Percentiles rank a stretch among this genome's conserved stretches.
Evolutionary conservation across 2,888 invertebrate genomes (phyloP).

Genomic region (Deilephila elpenor): DNA sequence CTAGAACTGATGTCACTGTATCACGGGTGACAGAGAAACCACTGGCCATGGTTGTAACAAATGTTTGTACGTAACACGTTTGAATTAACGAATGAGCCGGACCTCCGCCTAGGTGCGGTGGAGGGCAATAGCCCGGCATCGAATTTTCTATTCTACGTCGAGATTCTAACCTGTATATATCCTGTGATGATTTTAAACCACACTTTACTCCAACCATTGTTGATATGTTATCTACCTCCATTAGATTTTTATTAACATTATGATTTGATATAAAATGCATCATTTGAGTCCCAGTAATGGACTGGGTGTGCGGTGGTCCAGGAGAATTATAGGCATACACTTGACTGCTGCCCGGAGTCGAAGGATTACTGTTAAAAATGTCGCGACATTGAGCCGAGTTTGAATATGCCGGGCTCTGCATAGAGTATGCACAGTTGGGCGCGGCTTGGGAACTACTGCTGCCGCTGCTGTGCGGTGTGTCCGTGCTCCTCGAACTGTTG

Average conservation of each 20-base stretch:
- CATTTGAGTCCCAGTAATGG: conserved; percentile 74
- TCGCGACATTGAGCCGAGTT: conserved; percentile 75
- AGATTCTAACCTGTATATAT: conserved; percentile 61
- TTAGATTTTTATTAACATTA: conserved; percentile 79
- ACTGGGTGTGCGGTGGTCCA: conserved; percentile 66
- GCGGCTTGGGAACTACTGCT: conserved; percentile 66
- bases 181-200: conserved; percentile 60
- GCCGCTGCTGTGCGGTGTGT: conserved; percentile 76
- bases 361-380: conserved; percentile 67
- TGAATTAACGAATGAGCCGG: conserved; percentile 76
- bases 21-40: conserved; percentile 91
- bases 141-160: conserved; percentile 67
- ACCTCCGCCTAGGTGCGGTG: conserved; percentile 77
- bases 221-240: conserved; percentile 82
- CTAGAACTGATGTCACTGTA: conserved; percentile 92
- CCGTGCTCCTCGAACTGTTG: conserved; percentile 79
- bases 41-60: conserved; percentile 85
- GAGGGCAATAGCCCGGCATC: conserved; percentile 80
- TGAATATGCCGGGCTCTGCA: conserved; percentile 81
- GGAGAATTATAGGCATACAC: conserved; percentile 71
- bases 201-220: conserved; percentile 80
- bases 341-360: conserved; percentile 68
- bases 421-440: conserved; percentile 71
- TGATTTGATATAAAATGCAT: conserved; percentile 83
- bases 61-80: conserved; percentile 75